These are phyloP conservation scores for Casuarius casuarius DNA, from an alignment of 2,113 vertebrate species.

Conservation along the genomic window DNA sequence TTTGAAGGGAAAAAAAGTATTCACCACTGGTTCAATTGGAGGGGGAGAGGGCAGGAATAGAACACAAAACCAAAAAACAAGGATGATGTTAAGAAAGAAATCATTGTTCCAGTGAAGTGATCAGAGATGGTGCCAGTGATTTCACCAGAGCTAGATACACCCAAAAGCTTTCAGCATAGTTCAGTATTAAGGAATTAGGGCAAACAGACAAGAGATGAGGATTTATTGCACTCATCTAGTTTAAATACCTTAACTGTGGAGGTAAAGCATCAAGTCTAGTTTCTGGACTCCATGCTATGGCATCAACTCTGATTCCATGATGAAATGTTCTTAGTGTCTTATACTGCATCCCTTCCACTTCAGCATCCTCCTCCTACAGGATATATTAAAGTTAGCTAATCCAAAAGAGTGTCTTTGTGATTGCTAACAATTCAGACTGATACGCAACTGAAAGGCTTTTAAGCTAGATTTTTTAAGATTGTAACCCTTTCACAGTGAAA, in stretches of 20 bases:
- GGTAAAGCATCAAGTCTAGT: constrained; percentile 87
- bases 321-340: constrained; percentile 86
- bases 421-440: not conserved
- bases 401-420: not conserved
- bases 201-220: not conserved
- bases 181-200: not conserved
- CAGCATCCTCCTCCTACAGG: constrained; percentile 90
- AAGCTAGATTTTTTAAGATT: not conserved
- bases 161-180: not conserved
- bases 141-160: not conserved
- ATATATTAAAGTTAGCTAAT: constrained; percentile 61
- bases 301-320: constrained; percentile 87
- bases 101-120: not conserved
- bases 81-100: not conserved
- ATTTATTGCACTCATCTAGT: not conserved
- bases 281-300: constrained; percentile 95
- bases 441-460: not conserved
- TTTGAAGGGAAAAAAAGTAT: not conserved
- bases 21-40: not conserved
- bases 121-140: not conserved
- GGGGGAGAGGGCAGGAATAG: no score
- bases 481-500: not conserved
- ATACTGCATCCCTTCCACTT: constrained; percentile 90
- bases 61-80: not conserved
- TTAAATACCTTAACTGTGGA: constrained; percentile 84